Evolutionary conservation across 2,888 invertebrate species (phyloP).

Genomic region (Tryphoninae sp.): DNA sequence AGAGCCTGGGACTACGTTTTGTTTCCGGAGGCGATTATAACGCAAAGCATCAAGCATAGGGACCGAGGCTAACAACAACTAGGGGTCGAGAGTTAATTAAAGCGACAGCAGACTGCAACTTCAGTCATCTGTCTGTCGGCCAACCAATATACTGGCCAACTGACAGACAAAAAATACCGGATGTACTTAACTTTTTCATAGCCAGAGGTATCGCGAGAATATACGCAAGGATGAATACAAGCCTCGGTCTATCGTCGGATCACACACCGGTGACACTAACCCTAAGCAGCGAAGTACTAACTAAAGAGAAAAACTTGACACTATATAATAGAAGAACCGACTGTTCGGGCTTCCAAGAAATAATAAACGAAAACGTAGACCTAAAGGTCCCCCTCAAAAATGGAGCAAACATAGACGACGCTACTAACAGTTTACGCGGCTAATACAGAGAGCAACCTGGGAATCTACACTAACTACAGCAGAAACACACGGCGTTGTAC

Average conservation of each 20-base stretch:
- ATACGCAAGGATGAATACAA: conserved; percentile 50
- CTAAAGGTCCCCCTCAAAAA: conserved; percentile 56
- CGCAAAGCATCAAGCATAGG: conserved; percentile 65
- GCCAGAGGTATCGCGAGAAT: conserved; percentile 57
- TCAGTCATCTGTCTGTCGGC: conserved; percentile 35
- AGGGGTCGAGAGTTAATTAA: conserved; percentile 44
- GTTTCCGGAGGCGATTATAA: background rate
- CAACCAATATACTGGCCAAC: conserved; percentile 70
- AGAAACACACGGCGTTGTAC: background rate
- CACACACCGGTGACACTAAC: conserved; percentile 37
- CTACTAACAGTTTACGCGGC: conserved; percentile 54
- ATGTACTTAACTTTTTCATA: conserved; percentile 66
- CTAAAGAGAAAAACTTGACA: conserved; percentile 58
- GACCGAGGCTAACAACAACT: conserved; percentile 55
- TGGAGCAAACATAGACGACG: conserved; percentile 60
- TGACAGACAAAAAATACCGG: conserved; percentile 66
- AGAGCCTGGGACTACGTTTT: no score
- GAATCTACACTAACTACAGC: conserved; percentile 36
- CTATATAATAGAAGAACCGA: background rate
- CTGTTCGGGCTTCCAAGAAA: background rate
- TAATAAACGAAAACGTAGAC: conserved; percentile 49
- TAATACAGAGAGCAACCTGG: conserved; percentile 60
- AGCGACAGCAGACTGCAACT: conserved; percentile 18
- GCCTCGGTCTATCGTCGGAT: conserved; percentile 65
- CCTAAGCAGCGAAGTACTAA: conserved; percentile 57